phyloP scores from a whole-genome alignment of 2,113 vertebrate species.

The Hylia prasina region DNA sequence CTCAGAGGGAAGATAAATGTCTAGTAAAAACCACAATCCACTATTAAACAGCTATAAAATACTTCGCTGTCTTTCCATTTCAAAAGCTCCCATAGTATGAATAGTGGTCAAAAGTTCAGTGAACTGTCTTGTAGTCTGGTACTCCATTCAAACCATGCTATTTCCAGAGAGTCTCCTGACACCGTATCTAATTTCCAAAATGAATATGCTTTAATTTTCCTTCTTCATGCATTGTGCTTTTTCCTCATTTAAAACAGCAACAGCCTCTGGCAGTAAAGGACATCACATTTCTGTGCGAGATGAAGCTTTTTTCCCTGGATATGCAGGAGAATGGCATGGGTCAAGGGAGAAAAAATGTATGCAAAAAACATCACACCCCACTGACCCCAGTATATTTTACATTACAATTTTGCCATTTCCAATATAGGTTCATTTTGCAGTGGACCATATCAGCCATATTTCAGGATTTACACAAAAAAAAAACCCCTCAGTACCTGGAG shows the following conservation, averaged over 20 bases:
- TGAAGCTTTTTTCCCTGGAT: constrained; percentile 69
- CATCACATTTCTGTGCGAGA: constrained; percentile 80
- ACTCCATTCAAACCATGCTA: constrained; percentile 76
- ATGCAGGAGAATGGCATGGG: constrained; percentile 77
- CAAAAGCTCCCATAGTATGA: constrained; percentile 69
- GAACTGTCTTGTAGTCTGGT: constrained; percentile 75
- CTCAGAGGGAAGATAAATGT: constrained; percentile 61
- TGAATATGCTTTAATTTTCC: constrained; percentile 88
- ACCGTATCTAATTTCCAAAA: constrained; percentile 86
- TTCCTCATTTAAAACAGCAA: constrained; percentile 84
- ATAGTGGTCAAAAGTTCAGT: constrained; percentile 83
- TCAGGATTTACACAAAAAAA: constrained; percentile 59
- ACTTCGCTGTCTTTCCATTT: constrained; percentile 68
- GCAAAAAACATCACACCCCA: constrained; percentile 85
- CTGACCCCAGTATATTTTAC: constrained; percentile 78
- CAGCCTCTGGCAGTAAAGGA: constrained; percentile 86
- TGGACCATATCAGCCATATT: constrained; percentile 81
- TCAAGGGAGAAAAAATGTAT: constrained; percentile 83
- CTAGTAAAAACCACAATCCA: constrained; percentile 66
- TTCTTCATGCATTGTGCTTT: constrained; percentile 87
- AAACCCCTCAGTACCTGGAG: constrained; percentile 21
- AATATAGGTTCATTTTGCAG: constrained; percentile 80
- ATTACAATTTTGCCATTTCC: constrained; percentile 85
- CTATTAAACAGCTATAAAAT: constrained; percentile 75
- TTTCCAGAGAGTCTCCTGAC: constrained; percentile 80